phyloP scores from a whole-genome alignment of 2,888 invertebrate species.

The Dascillus cervinus region DNA sequence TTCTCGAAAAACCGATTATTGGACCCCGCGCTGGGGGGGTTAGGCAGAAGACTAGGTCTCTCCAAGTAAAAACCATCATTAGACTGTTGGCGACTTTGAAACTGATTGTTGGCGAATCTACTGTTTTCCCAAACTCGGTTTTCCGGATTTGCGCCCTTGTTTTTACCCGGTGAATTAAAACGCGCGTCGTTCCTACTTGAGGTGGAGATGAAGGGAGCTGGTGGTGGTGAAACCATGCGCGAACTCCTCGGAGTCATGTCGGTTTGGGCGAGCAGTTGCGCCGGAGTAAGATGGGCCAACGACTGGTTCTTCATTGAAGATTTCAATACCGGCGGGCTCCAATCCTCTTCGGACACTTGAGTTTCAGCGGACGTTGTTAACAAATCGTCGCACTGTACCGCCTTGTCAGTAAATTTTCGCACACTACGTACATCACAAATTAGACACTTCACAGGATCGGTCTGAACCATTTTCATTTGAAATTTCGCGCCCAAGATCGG shows the following conservation, averaged over 20 bases:
- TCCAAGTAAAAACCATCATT: too few relatives aligned
- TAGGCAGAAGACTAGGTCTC: too few relatives aligned
- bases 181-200: too few relatives aligned
- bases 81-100: too few relatives aligned
- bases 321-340: constrained; percentile 23
- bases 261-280: constrained; percentile 31
- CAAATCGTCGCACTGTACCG: constrained; percentile 25
- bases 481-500: constrained; percentile 5
- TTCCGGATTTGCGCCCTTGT: too few relatives aligned
- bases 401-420: constrained; percentile 20
- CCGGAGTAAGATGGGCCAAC: constrained; percentile 37
- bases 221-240: constrained; percentile 1
- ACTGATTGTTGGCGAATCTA: too few relatives aligned
- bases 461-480: constrained; percentile 26
- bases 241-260: not conserved
- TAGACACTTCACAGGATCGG: constrained; percentile 27
- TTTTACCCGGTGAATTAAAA: too few relatives aligned
- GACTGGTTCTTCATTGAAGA: constrained; percentile 29
- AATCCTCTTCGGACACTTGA: constrained; percentile 35
- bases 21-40: too few relatives aligned
- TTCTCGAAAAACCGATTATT: too few relatives aligned
- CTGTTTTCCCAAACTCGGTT: too few relatives aligned
- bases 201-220: too few relatives aligned
- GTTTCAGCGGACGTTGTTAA: constrained; percentile 29
- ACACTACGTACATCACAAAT: constrained; percentile 31